Conservation (phyloP, 1,140 invertebrate species). For the Pygmarrhopalites habei region DNA sequence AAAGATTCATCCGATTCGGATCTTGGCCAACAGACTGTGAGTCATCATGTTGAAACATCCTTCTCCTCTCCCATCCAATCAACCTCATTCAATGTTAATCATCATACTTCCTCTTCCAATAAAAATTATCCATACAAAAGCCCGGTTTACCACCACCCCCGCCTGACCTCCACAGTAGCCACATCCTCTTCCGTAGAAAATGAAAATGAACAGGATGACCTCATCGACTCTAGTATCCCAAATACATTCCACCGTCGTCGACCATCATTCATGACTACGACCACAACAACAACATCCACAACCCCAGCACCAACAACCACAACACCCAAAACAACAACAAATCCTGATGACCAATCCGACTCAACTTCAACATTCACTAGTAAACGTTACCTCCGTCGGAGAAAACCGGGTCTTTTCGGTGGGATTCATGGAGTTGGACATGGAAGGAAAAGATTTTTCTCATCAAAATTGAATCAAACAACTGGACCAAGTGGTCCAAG, state of each 20-base stretch:
- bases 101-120: too few species aligned
- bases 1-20: too few species aligned
- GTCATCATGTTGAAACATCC: too few species aligned
- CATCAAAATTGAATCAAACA: background rate
- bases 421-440: background rate
- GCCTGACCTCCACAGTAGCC: background rate
- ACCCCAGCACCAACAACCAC: background rate
- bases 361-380: background rate
- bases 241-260: background rate
- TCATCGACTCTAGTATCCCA: background rate
- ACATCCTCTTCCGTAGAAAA: background rate
- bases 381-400: background rate
- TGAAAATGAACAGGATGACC: background rate
- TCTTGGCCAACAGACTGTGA: too few species aligned
- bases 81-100: too few species aligned
- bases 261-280: background rate
- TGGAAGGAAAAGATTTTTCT: background rate
- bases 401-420: background rate
- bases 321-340: background rate
- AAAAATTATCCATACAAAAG: too few species aligned
- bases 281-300: background rate
- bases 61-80: background rate
- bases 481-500: background rate
- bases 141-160: too few species aligned
- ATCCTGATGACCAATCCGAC: background rate